These are phyloP conservation scores for Drosophila borborema DNA, from an alignment of 2,888 invertebrate genomes.

Conservation along the genomic window DNA sequence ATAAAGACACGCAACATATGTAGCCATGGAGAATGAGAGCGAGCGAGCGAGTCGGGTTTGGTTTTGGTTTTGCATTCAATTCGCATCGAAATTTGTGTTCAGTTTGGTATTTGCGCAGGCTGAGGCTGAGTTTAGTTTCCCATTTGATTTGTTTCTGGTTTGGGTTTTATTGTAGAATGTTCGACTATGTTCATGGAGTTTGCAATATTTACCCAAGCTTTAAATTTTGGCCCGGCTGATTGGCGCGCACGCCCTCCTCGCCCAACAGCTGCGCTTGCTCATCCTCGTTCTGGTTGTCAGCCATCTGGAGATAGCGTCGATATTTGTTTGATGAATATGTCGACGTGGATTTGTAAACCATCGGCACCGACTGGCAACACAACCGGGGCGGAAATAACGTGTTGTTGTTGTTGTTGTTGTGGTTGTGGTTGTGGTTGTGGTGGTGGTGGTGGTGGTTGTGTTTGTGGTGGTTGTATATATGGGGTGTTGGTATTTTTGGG, in stretches of 20 bases:
- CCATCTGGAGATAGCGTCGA: conserved; percentile 91
- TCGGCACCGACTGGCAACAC: conserved; percentile 88
- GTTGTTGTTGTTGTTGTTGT: conserved; percentile 36
- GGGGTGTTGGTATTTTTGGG: conserved; percentile 26
- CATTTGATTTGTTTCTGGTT: conserved; percentile 42
- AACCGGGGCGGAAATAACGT: conserved; percentile 85
- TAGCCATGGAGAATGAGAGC: conserved; percentile 65
- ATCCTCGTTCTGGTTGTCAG: conserved; percentile 97
- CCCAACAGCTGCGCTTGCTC: conserved; percentile 98
- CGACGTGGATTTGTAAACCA: conserved; percentile 82
- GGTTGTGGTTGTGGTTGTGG: conserved; percentile 25
- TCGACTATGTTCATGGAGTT: conserved; percentile 31
- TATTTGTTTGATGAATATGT: conserved; percentile 84
- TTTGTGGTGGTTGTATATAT: conserved; percentile 23
- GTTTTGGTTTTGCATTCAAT: conserved; percentile 34
- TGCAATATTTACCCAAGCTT: conserved; percentile 95
- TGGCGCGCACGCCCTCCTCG: conserved; percentile 97
- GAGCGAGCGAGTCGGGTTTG: conserved; percentile 64
- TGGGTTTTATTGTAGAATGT: conserved; percentile 15
- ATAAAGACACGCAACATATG: conserved; percentile 24
- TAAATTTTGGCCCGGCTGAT: conserved; percentile 93
- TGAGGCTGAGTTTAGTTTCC: conserved; percentile 73
- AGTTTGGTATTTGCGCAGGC: conserved; percentile 41
- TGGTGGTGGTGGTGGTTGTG: conserved; percentile 25
- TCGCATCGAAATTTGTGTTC: conserved; percentile 20